Percentiles rank a stretch among this genome's conserved stretches.
Conservation (phyloP, 2,797 vertebrate species). For the Melanotaenia trifasciata region DNA sequence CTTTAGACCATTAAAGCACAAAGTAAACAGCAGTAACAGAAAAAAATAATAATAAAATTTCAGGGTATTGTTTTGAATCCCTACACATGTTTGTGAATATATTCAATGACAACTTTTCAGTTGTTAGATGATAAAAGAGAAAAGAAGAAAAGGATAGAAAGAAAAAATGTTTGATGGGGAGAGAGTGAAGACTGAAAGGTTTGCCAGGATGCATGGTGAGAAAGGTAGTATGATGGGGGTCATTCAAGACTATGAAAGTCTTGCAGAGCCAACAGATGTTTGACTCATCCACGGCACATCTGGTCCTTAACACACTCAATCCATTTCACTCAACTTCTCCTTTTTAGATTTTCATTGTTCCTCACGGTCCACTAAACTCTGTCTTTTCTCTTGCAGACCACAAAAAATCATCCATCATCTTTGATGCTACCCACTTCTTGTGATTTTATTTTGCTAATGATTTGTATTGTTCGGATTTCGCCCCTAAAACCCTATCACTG, state of each 20-base stretch:
- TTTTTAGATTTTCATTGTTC: constrained; percentile 79
- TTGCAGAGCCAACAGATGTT: constrained; percentile 76
- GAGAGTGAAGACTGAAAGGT: constrained; percentile 49
- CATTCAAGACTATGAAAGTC: constrained; percentile 65
- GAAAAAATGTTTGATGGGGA: background rate
- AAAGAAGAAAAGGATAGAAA: background rate
- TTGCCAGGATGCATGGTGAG: constrained; percentile 40
- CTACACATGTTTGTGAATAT: constrained; percentile 15
- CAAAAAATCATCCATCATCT: constrained; percentile 63
- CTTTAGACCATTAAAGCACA: constrained; percentile 83
- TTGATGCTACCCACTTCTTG: constrained; percentile 46
- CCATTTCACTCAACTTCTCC: constrained; percentile 76
- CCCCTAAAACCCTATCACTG: background rate
- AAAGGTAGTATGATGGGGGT: constrained; percentile 53
- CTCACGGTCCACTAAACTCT: constrained; percentile 75
- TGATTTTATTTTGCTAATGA: constrained; percentile 32
- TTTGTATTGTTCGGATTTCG: constrained; percentile 28
- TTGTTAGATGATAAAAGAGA: background rate
- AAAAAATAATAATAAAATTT: constrained; percentile 29
- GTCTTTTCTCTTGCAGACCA: constrained; percentile 52
- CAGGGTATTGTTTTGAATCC: background rate
- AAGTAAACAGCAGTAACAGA: constrained; percentile 60
- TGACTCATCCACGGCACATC: constrained; percentile 78
- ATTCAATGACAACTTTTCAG: background rate
- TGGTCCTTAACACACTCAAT: constrained; percentile 75